phyloP scores from a whole-genome alignment of 2,113 vertebrate genomes.

The Archocentrus centrarchus region DNA sequence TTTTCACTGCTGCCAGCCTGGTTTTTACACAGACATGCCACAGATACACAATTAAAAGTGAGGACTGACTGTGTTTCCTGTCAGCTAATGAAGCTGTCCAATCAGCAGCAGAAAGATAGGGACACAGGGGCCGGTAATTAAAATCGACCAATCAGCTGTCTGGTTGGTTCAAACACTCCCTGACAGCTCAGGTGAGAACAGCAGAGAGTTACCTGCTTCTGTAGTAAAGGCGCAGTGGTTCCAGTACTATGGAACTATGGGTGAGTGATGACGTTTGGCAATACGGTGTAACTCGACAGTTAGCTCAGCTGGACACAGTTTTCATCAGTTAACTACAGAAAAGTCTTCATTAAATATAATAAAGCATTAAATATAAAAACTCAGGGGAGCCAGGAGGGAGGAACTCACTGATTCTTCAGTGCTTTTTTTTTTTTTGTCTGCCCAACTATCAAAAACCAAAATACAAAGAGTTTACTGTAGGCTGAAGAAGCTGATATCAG shows the following conservation, averaged over 20 bases:
- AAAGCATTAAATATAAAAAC: not conserved
- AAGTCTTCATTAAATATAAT: accelerated
- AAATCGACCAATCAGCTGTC: slow-evolving; percentile 50
- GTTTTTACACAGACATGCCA: not conserved
- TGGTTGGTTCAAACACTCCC: not conserved
- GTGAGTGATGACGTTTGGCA: no score
- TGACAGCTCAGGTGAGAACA: slow-evolving; percentile 1
- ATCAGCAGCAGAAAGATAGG: slow-evolving; percentile 39
- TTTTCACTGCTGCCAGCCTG: not conserved
- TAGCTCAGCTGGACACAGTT: no score
- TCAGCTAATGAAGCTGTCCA: slow-evolving; percentile 39
- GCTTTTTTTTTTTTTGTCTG: not conserved
- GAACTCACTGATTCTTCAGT: no score
- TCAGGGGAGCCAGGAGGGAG: no score
- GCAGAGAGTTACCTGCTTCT: not conserved
- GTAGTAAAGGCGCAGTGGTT: no score
- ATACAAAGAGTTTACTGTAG: not conserved
- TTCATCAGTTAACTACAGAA: not conserved
- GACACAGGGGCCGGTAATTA: slow-evolving; percentile 40
- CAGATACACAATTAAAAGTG: not conserved
- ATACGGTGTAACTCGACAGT: no score
- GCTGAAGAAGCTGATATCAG: not conserved
- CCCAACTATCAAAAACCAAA: not conserved
- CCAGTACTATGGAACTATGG: no score
- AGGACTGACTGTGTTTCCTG: not conserved